Conservation (phyloP, 2,113 vertebrate genomes). For the Uropsilus gracilis region DNA sequence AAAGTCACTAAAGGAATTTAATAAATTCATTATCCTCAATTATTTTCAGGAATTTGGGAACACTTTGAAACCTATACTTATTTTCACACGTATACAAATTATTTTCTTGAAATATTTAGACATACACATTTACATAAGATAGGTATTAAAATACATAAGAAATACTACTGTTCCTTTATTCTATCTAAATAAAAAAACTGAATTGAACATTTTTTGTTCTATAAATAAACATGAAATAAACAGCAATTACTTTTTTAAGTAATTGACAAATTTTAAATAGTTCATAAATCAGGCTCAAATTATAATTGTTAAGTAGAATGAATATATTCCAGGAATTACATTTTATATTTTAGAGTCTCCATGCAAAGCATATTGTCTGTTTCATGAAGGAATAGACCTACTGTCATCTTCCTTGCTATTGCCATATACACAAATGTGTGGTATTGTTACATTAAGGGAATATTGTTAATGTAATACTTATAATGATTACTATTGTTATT, state of each 20-base stretch:
- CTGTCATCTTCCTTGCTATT: not conserved
- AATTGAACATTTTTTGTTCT: not conserved
- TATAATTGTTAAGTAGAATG: not conserved
- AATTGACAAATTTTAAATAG: not conserved
- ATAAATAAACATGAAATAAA: not conserved
- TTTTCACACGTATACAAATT: not conserved
- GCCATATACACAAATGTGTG: not conserved
- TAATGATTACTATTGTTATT: not conserved
- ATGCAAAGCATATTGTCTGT: not conserved
- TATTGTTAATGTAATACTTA: not conserved
- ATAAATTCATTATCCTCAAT: not conserved
- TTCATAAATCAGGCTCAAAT: not conserved
- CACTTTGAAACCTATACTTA: not conserved
- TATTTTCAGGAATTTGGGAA: not conserved
- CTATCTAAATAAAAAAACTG: not conserved
- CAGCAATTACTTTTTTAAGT: not conserved
- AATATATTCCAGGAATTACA: not conserved
- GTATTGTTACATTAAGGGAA: not conserved
- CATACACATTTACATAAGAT: not conserved
- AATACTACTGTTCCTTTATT: not conserved
- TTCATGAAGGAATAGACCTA: not conserved
- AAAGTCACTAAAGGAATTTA: not conserved
- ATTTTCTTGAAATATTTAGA: not conserved
- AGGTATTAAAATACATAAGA: not conserved
- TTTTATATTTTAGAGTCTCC: not conserved